Percentiles rank a stretch among this genome's conserved stretches.
phyloP scores from a whole-genome alignment of 92 coral and sea anemone species.

The Hydrozoanthus gracilis region DNA sequence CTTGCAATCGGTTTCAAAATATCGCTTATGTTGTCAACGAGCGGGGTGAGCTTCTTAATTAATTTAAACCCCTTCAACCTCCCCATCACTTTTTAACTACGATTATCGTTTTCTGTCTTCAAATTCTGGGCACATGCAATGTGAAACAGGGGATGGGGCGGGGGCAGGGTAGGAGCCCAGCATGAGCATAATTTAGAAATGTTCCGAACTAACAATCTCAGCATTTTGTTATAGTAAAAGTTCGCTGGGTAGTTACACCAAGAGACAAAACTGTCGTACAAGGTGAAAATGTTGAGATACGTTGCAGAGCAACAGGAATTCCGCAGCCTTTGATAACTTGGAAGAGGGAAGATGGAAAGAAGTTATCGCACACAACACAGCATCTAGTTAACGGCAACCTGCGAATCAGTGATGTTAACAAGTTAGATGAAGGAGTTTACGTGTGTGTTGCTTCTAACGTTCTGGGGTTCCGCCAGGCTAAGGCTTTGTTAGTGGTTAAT shows the following conservation, averaged over 20 bases:
- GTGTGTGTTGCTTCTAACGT: slow-evolving; percentile 51
- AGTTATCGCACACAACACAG: slow-evolving; percentile 21
- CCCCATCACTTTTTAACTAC: too few species aligned
- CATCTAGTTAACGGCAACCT: slow-evolving; percentile 33
- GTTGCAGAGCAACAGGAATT: slow-evolving; percentile 59
- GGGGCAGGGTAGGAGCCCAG: too few species aligned
- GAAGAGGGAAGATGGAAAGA: slow-evolving; percentile 49
- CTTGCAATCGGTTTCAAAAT: too few species aligned
- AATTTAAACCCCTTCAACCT: too few species aligned
- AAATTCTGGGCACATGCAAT: too few species aligned
- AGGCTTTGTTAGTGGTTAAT: slow-evolving; percentile 52
- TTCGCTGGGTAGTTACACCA: slow-evolving; percentile 23
- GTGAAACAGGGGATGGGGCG: too few species aligned
- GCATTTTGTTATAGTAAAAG: slow-evolving; percentile 21
- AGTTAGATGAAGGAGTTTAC: slow-evolving; percentile 55
- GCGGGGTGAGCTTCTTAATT: too few species aligned
- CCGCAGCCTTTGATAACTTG: slow-evolving; percentile 60
- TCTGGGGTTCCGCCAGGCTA: slow-evolving; percentile 43
- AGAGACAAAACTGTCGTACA: slow-evolving; percentile 49
- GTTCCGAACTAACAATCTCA: too few species aligned
- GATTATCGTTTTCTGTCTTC: too few species aligned
- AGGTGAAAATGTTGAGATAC: slow-evolving; percentile 47
- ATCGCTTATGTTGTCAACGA: too few species aligned
- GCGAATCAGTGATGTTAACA: slow-evolving; percentile 18
- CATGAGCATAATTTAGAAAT: too few species aligned